A percentile compares a stretch with the other conserved stretches of the same genome.
Conservation (phyloP, 2,888 invertebrate genomes). For the Sicus ferrugineus region DNA sequence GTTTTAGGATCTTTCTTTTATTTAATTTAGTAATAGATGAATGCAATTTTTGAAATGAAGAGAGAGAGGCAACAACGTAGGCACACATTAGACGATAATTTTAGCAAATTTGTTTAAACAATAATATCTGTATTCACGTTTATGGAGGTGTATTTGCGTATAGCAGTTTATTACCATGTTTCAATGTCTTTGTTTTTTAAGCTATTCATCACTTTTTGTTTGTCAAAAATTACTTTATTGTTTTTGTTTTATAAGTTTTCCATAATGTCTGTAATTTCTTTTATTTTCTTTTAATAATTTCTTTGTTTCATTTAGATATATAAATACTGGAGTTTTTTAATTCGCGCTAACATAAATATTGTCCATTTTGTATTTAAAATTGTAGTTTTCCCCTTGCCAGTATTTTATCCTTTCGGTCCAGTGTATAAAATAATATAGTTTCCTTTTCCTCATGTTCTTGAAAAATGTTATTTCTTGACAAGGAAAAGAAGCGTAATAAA, state of each 20-base stretch:
- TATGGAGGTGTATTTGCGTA: too few species aligned
- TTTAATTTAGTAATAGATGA: slow-evolving; percentile 20
- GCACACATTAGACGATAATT: slow-evolving; percentile 38
- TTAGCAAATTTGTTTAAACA: slow-evolving; percentile 25
- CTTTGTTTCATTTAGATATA: neutral
- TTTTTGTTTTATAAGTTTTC: neutral
- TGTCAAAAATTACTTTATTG: neutral
- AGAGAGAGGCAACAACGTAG: slow-evolving; percentile 34
- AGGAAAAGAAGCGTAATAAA: too few species aligned
- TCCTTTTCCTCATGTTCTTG: neutral
- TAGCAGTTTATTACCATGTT: too few species aligned
- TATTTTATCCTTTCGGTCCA: too few species aligned
- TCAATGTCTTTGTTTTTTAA: neutral
- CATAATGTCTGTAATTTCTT: neutral
- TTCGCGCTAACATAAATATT: too few species aligned
- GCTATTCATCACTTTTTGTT: neutral
- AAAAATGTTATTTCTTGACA: neutral
- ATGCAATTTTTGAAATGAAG: slow-evolving; percentile 1
- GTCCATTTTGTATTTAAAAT: too few species aligned
- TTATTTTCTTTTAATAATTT: neutral
- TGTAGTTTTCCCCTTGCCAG: too few species aligned
- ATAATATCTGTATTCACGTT: neutral
- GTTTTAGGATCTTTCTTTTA: slow-evolving; percentile 13
- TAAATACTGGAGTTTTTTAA: neutral
- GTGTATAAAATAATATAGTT: neutral